Base-by-base conservation (phyloP, 2,888 invertebrate species). In the Xanthia icteritia region DNA sequence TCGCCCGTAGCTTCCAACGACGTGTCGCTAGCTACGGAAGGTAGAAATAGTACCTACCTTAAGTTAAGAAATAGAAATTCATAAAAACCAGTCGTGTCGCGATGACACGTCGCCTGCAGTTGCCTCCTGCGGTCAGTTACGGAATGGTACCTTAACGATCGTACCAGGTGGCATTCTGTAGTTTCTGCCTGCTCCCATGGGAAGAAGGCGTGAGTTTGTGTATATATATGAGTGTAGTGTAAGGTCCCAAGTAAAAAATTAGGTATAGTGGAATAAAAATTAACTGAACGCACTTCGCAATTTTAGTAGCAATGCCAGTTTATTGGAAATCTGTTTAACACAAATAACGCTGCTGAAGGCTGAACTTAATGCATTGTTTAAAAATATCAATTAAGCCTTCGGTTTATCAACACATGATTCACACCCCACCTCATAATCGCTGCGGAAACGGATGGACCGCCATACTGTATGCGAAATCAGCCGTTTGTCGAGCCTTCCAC, bases 381-480 rank as follows among this genome's bases (percentile, higher is more conserved):
- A 85, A 83, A 74, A 77, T 77, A 77, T 79, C 67, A 84, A 88
- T 81, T 82, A 86, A 83, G 77, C 85, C 73, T 61, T 73, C 54
- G 76, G 79, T 82, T 87, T 86, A 87, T 87, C 86, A 81, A 79
- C 83, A 78, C 68, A 86, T 83, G 82, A 90, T 89, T 89, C 88
- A 91, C 90, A 92, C 91, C 89, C 91, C 92, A 93, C 91, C 92
- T 90, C 92, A 92, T 94, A 94, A 95, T 95, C 94, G 93, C 92
- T 88, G 88, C 93, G 95, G 95, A 95, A 95, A 94, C 95, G 95
- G 95, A 95, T 95, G 93, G 94, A 93, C 94, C 94, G 93, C 95
- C 96, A 95, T 96, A 95, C 94, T 95, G 95, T 94, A 93, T 92
- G 93, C 92, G 93, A 94, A 94, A 95, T 95, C 95, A 93, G 93